Conservation (phyloP, 2,797 vertebrate species). For the Tokudaia muenninki region DNA sequence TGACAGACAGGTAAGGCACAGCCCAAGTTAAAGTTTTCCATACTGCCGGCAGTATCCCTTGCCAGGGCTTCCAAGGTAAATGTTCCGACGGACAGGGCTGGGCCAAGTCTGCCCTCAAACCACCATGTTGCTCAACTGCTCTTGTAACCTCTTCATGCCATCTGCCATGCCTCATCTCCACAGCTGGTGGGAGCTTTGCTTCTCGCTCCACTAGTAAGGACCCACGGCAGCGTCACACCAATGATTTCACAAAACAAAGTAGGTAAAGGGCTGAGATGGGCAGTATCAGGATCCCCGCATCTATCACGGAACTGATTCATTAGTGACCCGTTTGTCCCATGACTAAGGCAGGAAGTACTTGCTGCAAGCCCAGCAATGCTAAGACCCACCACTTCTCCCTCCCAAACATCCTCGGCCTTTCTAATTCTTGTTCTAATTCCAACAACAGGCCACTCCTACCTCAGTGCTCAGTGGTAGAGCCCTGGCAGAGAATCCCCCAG, state of each 20-base stretch:
- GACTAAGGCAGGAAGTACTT: neutral
- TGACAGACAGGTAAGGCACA: neutral
- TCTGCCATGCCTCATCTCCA: neutral
- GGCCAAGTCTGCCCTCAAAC: neutral
- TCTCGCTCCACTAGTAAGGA: neutral
- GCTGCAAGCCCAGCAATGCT: neutral
- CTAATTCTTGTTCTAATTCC: neutral
- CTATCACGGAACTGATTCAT: neutral
- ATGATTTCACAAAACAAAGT: neutral
- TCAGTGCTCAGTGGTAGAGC: neutral
- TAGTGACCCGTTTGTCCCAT: neutral
- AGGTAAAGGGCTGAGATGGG: neutral
- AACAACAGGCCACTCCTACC: neutral
- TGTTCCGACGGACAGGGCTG: neutral
- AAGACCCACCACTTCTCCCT: neutral
- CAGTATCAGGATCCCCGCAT: neutral
- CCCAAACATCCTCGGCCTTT: neutral
- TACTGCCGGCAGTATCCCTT: neutral
- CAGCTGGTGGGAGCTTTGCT: neutral
- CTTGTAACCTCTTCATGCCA: neutral
- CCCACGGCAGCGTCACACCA: neutral
- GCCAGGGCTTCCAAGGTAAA: neutral
- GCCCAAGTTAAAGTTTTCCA: neutral
- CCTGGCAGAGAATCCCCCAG: neutral
- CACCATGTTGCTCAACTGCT: constrained; percentile 26